Evolutionary conservation across 2,113 vertebrate genomes (phyloP), one percentile per base, ranked within the genome.

Genomic region (Callipepla californica): DNA sequence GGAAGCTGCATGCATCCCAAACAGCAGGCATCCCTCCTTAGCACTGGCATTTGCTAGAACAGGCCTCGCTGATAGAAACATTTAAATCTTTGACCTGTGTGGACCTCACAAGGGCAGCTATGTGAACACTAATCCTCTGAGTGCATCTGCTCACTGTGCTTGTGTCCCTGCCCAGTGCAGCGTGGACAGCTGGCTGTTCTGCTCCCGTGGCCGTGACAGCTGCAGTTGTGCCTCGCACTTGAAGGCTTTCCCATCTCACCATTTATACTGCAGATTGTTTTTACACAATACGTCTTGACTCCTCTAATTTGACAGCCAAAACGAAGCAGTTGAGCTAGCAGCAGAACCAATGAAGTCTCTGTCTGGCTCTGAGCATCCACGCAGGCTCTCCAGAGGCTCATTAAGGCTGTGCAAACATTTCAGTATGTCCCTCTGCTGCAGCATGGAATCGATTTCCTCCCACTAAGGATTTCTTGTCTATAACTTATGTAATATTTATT

Each of bases 21-120:
- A n/a, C 63, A 17, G 13, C 23, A 57, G 18, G 25, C 32, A 53
- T 21, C 16, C 51, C 34, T 36, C 20, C 36, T 0, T 0, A 36
- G 22, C 0, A 0, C 53, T 8, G 19, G 25, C 0, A 0, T 38
- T 38, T 6, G 16, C n/a, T 9, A 59, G 59, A 3, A 50, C 7
- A 13, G 75, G 48, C 55, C 23, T 57, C 4, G 0, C 57, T 19
- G 30, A 21, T 68, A 45, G 1, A 40, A 57, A 55, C 6, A 74
- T 80, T 28, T 92, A 61, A 69, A 85, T 89, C 85, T 87, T 51
- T 96, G 95, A 95, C 90, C 95, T 91, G 84, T 59, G 70, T 73
- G 48, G n/a, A 87, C 66, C 74, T 90, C 45, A 73, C 76, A 68
- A 80, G 38, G 65, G 65, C 76, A 81, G 87, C 85, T n/a, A 63